Evolutionary conservation across 1,140 invertebrate species (phyloP), one percentile per base, ranked within the genome.

Genomic region (Drosophila trapezifrons): DNA sequence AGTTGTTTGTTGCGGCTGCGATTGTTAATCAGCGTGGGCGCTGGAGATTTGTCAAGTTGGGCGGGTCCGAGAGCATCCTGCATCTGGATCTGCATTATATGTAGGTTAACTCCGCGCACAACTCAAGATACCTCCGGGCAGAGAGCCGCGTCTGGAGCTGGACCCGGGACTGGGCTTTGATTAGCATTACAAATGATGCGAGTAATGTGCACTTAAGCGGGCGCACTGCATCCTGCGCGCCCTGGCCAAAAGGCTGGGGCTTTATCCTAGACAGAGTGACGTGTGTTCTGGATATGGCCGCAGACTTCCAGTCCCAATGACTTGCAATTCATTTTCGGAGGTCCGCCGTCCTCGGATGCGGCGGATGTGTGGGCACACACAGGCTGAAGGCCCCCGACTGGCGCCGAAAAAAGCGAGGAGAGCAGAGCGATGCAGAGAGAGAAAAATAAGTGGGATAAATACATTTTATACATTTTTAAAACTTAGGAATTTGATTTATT

Each of bases 191-290:
- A 89, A 89, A 89, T 89, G 84, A 89, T 89, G 65, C 80, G 73
- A 90, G 84, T 89, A 89, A 89, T 89, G 80, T 89, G 84, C 84
- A 89, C 84, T 89, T 89, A 89, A 89, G 84, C 82, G 76, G 72
- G 56, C 57, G 56, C 67, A 32, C 56, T 63, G 45, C 29, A 51
- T 57, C 52, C 49, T 65, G 74, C 29, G 9, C 10, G 2, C 29
- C 29, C 29, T 32, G 29, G 29, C 29, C 3, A 3, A 9, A 32
- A n/a, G n/a, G 29, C 78, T 38, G 27, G 27, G 58, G 55, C 74
- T 89, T 89, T 89, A 89, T 89, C 84, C 84, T 89, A 89, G 84
- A 89, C 84, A 89, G 84, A 89, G 85, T 89, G 84, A 89, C 85
- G 84, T 89, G 84, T 89, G 85, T 89, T 77, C 85, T 89, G 84